Conservation (phyloP, 2,113 vertebrate genomes). For the Coryphaenoides rupestris region DNA sequence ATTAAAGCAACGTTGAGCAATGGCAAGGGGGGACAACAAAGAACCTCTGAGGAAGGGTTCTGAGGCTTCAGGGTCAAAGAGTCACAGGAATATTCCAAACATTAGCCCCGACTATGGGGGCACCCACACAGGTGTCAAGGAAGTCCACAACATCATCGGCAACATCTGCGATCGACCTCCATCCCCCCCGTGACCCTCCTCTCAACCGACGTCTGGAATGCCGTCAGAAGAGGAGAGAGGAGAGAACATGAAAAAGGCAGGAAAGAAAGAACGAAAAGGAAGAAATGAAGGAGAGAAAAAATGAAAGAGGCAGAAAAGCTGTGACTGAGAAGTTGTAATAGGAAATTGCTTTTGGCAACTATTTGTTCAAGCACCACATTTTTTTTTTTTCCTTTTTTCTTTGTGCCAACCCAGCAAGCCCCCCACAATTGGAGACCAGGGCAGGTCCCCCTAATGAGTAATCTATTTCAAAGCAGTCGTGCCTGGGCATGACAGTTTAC, state of each 20-base stretch:
- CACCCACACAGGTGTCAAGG: constrained; percentile 28
- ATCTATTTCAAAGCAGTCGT: constrained; percentile 99
- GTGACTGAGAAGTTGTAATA: constrained; percentile 89
- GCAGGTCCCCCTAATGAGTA: constrained; percentile 99
- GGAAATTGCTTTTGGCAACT: constrained; percentile 99
- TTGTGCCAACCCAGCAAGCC: constrained; percentile 87
- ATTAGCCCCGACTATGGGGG: constrained; percentile 11
- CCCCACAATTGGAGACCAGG: constrained; percentile 94
- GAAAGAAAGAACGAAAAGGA: neutral
- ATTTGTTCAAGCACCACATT: constrained; percentile 95
- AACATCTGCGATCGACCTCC: constrained; percentile 70
- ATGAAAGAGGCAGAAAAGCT: constrained; percentile 54
- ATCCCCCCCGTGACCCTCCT: constrained; percentile 76
- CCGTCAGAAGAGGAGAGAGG: too few relatives aligned
- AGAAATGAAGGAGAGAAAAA: constrained; percentile 5
- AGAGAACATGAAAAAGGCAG: constrained; percentile 5
- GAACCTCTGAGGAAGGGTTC: constrained; percentile 12
- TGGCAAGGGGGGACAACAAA: constrained; percentile 11
- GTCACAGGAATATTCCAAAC: constrained; percentile 2
- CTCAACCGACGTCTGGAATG: constrained; percentile 77
- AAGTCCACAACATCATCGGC: constrained; percentile 41
- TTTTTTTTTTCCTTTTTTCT: constrained; percentile 53
- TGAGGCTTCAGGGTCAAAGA: too few relatives aligned
- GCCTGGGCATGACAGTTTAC: constrained; percentile 99
- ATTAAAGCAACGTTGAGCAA: constrained; percentile 25